Conservation (phyloP, 2,888 invertebrate genomes). For the Aquatica leii region DNA sequence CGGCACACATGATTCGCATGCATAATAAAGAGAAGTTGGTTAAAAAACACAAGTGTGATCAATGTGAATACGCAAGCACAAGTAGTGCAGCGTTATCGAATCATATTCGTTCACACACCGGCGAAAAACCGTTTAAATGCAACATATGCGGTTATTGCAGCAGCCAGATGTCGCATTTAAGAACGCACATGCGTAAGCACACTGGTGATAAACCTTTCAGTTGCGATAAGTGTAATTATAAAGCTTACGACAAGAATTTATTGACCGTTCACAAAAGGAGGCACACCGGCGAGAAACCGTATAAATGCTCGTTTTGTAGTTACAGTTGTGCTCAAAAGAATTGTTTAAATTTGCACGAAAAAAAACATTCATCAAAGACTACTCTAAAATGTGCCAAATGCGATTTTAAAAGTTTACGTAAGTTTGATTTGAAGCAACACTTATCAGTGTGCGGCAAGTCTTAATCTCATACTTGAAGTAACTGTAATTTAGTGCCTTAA, state of each 20-base stretch:
- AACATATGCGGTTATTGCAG: background rate
- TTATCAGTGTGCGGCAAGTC: no score
- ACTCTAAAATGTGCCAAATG: background rate
- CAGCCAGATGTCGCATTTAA: background rate
- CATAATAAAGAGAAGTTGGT: background rate
- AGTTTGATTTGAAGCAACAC: constrained; percentile 4
- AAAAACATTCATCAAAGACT: background rate
- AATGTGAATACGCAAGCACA: background rate
- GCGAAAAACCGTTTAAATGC: constrained; percentile 15
- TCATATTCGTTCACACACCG: background rate
- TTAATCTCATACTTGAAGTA: no score
- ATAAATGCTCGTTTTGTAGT: background rate
- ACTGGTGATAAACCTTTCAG: background rate
- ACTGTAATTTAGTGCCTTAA: no score
- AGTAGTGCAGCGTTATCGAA: background rate
- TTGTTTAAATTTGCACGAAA: background rate
- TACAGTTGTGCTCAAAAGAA: background rate
- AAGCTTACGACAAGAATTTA: background rate
- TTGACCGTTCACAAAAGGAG: background rate
- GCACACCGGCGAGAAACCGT: constrained; percentile 2
- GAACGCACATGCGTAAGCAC: background rate
- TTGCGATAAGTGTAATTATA: background rate
- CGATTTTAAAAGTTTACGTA: constrained; percentile 1
- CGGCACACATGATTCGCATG: background rate
- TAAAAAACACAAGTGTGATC: background rate